Evolutionary conservation across 92 coral and sea anemone genomes (phyloP).

Genomic region (Palythoa grandis): DNA sequence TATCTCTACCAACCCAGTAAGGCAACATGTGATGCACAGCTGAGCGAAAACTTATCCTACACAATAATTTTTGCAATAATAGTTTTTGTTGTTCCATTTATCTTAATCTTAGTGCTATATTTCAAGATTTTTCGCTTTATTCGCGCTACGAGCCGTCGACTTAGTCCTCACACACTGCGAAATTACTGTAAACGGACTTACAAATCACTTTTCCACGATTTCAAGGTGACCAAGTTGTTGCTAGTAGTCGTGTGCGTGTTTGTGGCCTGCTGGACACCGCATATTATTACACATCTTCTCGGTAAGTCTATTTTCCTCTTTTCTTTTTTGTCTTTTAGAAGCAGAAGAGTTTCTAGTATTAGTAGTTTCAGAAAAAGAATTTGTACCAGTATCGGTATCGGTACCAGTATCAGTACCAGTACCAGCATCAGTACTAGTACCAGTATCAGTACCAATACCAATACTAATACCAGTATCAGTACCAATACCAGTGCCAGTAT

Average conservation of each 20-base stretch:
- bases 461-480: no score
- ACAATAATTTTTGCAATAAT: constrained; percentile 65
- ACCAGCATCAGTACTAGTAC: no score
- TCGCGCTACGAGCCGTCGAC: constrained; percentile 67
- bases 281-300: constrained; percentile 67
- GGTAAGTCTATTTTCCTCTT: constrained; percentile 15
- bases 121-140: constrained; percentile 81
- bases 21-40: constrained; percentile 66
- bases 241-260: constrained; percentile 80
- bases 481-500: no score
- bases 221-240: constrained; percentile 80
- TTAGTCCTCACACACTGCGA: constrained; percentile 58
- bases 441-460: no score
- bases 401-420: no score
- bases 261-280: constrained; percentile 88
- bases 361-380: no score
- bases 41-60: constrained; percentile 62
- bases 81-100: constrained; percentile 68
- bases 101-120: constrained; percentile 74
- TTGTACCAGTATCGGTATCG: no score
- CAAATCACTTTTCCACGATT: constrained; percentile 77
- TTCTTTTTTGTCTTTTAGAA: no score
- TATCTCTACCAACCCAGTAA: constrained; percentile 61
- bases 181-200: constrained; percentile 55
- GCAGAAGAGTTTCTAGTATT: no score